These are phyloP conservation scores for Acanthoscelides obtectus DNA, from an alignment of 2,888 invertebrate genomes.

Conservation along the genomic window DNA sequence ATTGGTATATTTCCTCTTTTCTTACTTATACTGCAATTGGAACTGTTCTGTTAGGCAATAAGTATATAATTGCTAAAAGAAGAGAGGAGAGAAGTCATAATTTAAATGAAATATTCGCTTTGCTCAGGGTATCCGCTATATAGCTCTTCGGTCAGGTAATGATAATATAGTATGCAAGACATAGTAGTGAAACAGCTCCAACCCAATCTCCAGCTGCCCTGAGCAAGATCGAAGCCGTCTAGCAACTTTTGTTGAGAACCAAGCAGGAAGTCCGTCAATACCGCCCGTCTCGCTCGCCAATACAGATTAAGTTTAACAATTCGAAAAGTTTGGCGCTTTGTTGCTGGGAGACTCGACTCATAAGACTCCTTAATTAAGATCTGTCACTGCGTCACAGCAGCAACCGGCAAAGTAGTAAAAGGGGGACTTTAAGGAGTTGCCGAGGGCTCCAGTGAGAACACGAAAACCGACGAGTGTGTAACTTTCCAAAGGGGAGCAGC, in stretches of 20 bases:
- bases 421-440: not conserved
- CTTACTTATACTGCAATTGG: no score
- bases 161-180: no score
- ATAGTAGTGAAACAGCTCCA: no score
- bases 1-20: no score
- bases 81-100: no score
- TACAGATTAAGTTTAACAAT: not conserved
- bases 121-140: no score
- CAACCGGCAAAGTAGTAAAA: not conserved
- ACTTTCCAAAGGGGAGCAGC: not conserved
- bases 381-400: not conserved
- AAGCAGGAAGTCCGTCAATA: not conserved
- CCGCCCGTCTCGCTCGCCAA: not conserved
- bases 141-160: no score
- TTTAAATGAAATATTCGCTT: no score
- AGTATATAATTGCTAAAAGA: no score
- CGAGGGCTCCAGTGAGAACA: not conserved
- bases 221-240: not conserved
- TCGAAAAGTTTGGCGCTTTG: not conserved
- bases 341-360: not conserved
- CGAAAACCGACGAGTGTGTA: not conserved
- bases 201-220: no score
- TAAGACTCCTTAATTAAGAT: not conserved
- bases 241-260: not conserved
- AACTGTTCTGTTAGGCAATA: no score